Base-by-base conservation (phyloP, 2,888 invertebrate species). In the Harpagoxenus sublaevis region DNA sequence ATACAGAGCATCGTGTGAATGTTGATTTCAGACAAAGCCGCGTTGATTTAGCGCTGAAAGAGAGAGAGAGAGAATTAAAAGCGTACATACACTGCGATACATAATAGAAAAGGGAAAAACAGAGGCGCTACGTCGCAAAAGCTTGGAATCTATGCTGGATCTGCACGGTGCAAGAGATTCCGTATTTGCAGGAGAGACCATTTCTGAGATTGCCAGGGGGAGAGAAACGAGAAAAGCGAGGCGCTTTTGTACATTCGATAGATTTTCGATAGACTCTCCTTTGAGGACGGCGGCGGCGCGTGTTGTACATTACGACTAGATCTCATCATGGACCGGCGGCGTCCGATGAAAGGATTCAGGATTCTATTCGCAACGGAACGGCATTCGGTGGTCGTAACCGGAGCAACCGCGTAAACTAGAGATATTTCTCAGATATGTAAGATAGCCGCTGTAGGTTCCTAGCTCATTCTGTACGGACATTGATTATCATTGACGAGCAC, bases 1-100 rank as follows among this genome's bases (percentile, higher is more conserved):
- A 57, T 83, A 85, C 73, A 84, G 84, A 70, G 74, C 84, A 68
- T 73, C 66, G 68, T 85, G 78, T 78, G 82, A 87, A 63, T 91
- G 85, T 88, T 35, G 86, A 87, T 93, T 92, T 89, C 91, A 93
- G 93, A 87, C 87, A 68, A 93, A 93, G 87, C 92, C 92, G 86
- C 93, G 93, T 89, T 93, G 93, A 93, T 91, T 89, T 87, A 84
- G 62, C 70, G 66, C 78, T 28, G 78, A 85, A 65, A 62, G 12
- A 55, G 48, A 70, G 39, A 84, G 23, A 55, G 35, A 55, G 48
- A 23, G 23, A 23, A 23, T 23, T 55, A 65, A 53, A 31, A 70
- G 18, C 42, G 42, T 48, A 31, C 57, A 12, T 57, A 48, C 48
- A 48, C 23, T 45, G 70, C 57, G 48, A 48, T 48, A 78, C 18